These are phyloP conservation scores for Athene cunicularia DNA, from an alignment of 2,113 vertebrate species.

Conservation along the genomic window DNA sequence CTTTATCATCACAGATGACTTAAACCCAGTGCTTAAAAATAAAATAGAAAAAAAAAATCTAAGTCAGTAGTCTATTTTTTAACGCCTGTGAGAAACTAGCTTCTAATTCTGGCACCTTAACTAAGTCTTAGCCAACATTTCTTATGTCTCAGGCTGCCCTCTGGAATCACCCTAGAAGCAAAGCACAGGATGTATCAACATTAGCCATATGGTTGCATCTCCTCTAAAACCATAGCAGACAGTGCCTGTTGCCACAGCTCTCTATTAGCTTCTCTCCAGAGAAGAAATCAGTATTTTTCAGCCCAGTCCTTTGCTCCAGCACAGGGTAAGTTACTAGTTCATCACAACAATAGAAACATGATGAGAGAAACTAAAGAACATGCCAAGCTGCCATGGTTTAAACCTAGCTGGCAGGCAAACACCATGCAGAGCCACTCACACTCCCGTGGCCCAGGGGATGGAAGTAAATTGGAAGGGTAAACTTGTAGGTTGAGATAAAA, in stretches of 20 bases:
- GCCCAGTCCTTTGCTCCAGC: neutral
- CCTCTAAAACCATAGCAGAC: rapidly evolving
- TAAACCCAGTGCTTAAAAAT: neutral
- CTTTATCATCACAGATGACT: neutral
- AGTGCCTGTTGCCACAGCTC: neutral
- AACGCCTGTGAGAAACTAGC: neutral
- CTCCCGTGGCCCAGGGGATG: too few species aligned
- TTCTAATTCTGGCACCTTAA: neutral
- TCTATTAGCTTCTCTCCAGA: neutral
- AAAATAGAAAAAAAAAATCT: neutral
- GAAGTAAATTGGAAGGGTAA: too few species aligned
- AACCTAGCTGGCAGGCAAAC: too few species aligned
- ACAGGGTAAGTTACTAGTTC: neutral
- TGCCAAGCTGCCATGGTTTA: neutral
- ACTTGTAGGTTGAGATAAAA: too few species aligned
- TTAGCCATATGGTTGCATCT: rapidly evolving
- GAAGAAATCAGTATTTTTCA: neutral
- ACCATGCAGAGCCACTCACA: too few species aligned
- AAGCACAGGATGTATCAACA: neutral
- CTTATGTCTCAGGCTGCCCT: neutral
- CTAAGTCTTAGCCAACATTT: neutral
- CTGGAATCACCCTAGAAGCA: neutral
- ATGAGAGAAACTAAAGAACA: neutral
- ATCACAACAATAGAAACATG: too few species aligned
- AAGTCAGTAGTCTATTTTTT: neutral